phyloP scores from a whole-genome alignment of 2,113 vertebrate species.

The Bos javanicus region DNA sequence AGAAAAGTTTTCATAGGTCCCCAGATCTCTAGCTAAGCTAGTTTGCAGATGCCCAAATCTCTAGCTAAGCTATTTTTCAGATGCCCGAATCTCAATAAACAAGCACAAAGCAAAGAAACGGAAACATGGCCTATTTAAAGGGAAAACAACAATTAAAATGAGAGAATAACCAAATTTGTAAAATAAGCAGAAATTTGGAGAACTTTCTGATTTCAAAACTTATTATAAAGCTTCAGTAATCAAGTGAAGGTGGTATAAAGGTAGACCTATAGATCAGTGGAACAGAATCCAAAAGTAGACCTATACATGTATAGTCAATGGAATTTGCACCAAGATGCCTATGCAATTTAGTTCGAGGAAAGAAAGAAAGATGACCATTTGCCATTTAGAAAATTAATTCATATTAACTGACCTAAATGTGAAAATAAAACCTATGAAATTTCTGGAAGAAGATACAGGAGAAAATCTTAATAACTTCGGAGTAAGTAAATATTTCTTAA shows the following conservation, averaged over 20 bases:
- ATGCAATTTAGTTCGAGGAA: neutral
- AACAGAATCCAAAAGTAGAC: neutral
- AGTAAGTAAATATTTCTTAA: neutral
- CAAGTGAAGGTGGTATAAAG: neutral
- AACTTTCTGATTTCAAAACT: neutral
- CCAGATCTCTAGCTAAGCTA: neutral
- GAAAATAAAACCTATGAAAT: neutral
- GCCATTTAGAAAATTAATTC: neutral
- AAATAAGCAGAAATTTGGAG: neutral
- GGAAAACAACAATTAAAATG: neutral
- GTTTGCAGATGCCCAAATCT: neutral
- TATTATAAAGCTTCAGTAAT: neutral
- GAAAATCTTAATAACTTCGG: neutral
- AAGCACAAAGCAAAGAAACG: neutral
- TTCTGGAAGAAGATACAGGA: neutral
- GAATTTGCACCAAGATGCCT: neutral
- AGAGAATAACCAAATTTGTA: neutral
- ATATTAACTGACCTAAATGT: neutral
- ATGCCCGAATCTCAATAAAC: neutral
- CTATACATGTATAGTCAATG: neutral
- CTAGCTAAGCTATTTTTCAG: neutral
- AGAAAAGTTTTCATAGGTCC: neutral
- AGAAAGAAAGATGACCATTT: neutral
- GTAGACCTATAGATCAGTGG: neutral
- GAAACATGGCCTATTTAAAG: neutral